Evolutionary conservation across 2,888 invertebrate species (phyloP).

Genomic region (Yponomeuta sedellus): DNA sequence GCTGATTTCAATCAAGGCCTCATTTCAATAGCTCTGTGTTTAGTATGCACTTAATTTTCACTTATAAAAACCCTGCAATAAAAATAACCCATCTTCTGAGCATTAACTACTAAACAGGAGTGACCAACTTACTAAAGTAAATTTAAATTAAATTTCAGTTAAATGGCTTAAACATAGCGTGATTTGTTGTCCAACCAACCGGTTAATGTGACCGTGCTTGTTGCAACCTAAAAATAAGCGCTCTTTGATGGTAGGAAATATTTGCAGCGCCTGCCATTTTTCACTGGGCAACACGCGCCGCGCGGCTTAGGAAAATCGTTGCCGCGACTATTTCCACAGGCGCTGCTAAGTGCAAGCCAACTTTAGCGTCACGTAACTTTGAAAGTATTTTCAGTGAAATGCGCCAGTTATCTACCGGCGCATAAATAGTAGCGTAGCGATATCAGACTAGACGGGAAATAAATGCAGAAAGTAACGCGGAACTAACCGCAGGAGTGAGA

Average conservation of each 20-base stretch:
- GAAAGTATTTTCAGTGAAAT: background rate
- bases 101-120: no score
- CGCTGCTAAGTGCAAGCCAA: background rate
- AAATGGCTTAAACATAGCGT: no score
- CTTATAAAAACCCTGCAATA: no score
- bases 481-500: slow-evolving; percentile 8
- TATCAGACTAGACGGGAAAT: slow-evolving; percentile 3
- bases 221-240: no score
- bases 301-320: background rate
- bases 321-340: slow-evolving; percentile 7
- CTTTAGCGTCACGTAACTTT: background rate
- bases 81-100: no score
- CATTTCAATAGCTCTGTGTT: no score
- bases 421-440: background rate
- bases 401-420: background rate
- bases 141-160: no score
- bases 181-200: no score
- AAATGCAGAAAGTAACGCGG: slow-evolving; percentile 3
- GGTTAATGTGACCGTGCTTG: no score
- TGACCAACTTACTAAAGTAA: no score
- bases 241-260: background rate
- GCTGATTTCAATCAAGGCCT: no score
- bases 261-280: slow-evolving; percentile 11
- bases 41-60: no score
- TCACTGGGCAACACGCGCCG: slow-evolving; percentile 5